Evolutionary conservation across 2,113 vertebrate genomes (phyloP), one percentile per base, ranked within the genome.

Genomic region (Cyprinodon brontotheroides): DNA sequence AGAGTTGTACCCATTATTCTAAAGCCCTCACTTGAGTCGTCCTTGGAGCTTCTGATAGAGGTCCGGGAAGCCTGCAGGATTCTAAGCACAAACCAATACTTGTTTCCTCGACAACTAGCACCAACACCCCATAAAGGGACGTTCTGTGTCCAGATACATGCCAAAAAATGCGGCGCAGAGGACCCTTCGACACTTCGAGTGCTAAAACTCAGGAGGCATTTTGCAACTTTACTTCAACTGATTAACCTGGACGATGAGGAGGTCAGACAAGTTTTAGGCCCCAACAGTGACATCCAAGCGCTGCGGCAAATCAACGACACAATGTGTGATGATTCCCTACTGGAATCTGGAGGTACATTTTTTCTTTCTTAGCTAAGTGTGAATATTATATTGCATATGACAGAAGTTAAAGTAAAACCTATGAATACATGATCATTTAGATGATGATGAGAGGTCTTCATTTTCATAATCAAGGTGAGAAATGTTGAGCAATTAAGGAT

Each of bases 191-290:
- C 36, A 0, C 75, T 92, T 63, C 73, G 67, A 0, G 14, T 63
- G 0, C 2, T 20, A 1, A 90, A 85, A 17, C 76, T 89, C 29
- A 70, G 48, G 50, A 74, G 64, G 65, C 84, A 88, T 40, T 89
- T 80, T 11, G 17, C 66, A 10, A 64, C 74, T 3, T 80, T 84
- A 87, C 40, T 91, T 1, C 85, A 84, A 61, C 5, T 90, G 40
- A 77, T 91, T 5, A 87, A 81, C 72, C 9, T 92, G 48, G 80
- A 90, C 10, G 73, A 84, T 0, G 41, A 81, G 1, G 91, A 92
- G 68, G 79, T 77, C 5, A 3, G 29, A 9, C 88, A 80, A 8
- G 83, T 92, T 10, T 76, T 89, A 5, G 89, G 89, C 13, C 71
- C 79, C 0, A 43, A 70, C 12, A 84, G 84, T 66, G 74, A 57